Evolutionary conservation across 2,797 vertebrate genomes (phyloP).

Genomic region (Calcarius lapponicus): DNA sequence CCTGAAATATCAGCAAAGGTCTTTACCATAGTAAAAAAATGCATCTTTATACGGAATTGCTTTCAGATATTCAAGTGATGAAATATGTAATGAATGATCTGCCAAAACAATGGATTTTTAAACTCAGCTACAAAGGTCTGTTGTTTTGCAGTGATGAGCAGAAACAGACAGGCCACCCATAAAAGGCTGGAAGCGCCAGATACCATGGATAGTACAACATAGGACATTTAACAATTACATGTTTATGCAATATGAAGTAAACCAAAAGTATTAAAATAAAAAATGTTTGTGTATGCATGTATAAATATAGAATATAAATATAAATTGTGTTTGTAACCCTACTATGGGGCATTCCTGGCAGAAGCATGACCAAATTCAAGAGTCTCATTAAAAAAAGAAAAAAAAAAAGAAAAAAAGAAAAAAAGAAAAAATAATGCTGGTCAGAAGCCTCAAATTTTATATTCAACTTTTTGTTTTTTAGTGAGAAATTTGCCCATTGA

Average conservation of each 20-base stretch:
- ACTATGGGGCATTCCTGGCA: background rate
- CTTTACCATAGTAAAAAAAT: background rate
- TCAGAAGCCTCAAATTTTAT: background rate
- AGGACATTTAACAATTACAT: background rate
- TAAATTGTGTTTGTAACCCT: background rate
- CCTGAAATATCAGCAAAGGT: background rate
- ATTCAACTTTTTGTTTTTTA: background rate
- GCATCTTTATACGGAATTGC: background rate
- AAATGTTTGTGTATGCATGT: background rate
- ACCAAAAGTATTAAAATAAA: background rate
- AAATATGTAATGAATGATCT: background rate
- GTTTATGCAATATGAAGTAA: background rate
- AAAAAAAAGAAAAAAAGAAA: too few relatives aligned
- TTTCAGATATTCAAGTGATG: background rate
- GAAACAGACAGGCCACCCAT: background rate
- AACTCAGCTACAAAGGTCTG: background rate
- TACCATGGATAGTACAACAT: background rate
- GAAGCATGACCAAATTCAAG: background rate
- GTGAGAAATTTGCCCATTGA: background rate
- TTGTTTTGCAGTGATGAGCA: background rate
- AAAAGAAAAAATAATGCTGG: background rate
- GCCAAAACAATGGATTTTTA: background rate
- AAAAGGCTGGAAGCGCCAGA: background rate
- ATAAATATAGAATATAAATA: background rate
- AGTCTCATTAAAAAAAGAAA: background rate